Evolutionary conservation across 2,888 invertebrate genomes (phyloP).

Genomic region (Sialis fuliginosa): DNA sequence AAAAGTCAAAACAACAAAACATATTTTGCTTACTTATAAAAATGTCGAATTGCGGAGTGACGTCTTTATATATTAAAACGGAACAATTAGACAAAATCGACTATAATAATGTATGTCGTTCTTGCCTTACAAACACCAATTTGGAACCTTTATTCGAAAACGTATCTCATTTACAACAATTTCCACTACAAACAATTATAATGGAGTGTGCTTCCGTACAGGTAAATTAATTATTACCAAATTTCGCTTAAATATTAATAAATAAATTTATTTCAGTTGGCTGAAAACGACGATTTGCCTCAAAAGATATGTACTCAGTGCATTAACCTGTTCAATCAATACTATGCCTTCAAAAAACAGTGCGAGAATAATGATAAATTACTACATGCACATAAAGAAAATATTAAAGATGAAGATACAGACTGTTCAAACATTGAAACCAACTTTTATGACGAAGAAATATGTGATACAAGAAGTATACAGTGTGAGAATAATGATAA

Average conservation of each 20-base stretch:
- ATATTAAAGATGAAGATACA: not conserved
- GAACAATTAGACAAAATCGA: no score
- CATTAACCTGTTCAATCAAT: not conserved
- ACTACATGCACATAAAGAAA: no score
- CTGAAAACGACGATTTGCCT: not conserved
- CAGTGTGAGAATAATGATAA: no score
- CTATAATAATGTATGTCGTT: no score
- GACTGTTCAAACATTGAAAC: not conserved
- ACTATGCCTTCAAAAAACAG: not conserved
- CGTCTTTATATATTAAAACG: no score
- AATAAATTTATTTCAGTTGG: not conserved
- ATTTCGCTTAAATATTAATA: not conserved
- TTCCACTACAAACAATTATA: not conserved
- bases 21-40: no score
- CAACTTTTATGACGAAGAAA: not conserved
- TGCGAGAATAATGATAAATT: not conserved
- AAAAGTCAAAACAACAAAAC: no score
- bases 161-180: no score
- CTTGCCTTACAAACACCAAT: no score
- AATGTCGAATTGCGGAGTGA: no score
- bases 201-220: not conserved
- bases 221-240: not conserved
- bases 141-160: no score
- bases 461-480: no score
- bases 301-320: not conserved